These are phyloP conservation scores for Epinephelus moara DNA, from an alignment of 2,113 vertebrate species.

Conservation along the genomic window DNA sequence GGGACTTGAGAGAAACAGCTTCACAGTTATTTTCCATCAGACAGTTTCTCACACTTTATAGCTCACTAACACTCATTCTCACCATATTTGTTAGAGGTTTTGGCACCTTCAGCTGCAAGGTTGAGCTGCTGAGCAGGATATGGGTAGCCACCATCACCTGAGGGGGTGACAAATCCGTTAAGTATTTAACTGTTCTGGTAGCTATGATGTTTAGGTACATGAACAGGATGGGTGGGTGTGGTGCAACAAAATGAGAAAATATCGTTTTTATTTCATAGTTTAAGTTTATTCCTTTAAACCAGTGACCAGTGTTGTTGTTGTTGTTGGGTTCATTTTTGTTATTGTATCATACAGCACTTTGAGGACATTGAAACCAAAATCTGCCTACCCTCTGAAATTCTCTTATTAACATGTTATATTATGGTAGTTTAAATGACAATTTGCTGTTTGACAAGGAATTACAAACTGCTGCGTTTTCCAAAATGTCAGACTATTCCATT, in stretches of 20 bases:
- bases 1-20: not conserved
- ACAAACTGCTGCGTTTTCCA: too few relatives aligned
- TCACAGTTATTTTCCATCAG: constrained; percentile 1
- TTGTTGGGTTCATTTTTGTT: accelerated
- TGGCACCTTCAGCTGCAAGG: constrained; percentile 73
- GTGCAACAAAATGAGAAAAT: not conserved
- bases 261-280: not conserved
- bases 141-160: constrained; percentile 80
- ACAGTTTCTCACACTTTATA: not conserved
- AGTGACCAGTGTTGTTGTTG: not conserved
- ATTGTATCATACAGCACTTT: not conserved
- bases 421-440: too few relatives aligned
- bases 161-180: not conserved
- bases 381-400: too few relatives aligned
- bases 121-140: constrained; percentile 77
- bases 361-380: not conserved
- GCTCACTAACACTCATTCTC: constrained; percentile 17
- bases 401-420: not conserved
- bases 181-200: not conserved
- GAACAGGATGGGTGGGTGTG: not conserved
- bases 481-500: too few relatives aligned
- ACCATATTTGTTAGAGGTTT: constrained; percentile 82
- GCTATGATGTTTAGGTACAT: not conserved
- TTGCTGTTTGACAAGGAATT: too few relatives aligned
- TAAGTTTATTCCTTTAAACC: not conserved